Base-by-base conservation (phyloP, 2,797 vertebrate species). In the Bovichtus variegatus region DNA sequence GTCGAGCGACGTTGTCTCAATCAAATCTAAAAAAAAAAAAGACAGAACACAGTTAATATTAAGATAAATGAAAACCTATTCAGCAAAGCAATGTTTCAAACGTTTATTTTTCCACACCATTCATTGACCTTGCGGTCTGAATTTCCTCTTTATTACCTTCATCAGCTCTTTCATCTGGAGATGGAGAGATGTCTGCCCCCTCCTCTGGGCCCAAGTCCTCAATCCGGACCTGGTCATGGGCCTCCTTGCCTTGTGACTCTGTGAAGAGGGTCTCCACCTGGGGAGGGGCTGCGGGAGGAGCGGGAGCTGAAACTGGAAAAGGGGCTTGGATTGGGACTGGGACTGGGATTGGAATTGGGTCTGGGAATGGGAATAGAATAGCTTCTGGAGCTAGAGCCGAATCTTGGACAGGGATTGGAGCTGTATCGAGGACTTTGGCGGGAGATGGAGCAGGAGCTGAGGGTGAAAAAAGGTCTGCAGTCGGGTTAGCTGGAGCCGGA, bases 121-220 rank as follows among this genome's bases (percentile, higher is more conserved):
- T 43, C 27, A 44, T 16, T 46, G 36, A 65, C 49, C 18, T 41
- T 51, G 29, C 2, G 13, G 18, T 63, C 19, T 27, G 44, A 44
- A 44, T 81, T 91, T 92, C 91, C 15, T 50, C 2, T 49, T 50
- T 23, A 38, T 65, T 88, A 96, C 95, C 95, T 67, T 74, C 29
- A 19, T 84, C 66, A 50, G 61, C 11, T 58, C 25, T 66, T 41
- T 80, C 63, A 18, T 87, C 87, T 75, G 81, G 81, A 67, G 77
- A 72, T 60, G 46, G 8, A 47, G 73, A 19, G 66, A 76, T 9
- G 6, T 87, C 71, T 74, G 93, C 71, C 0, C 79, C 73, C 55
- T 90, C 93, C 18, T 87, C 85, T 11, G 91, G 86, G 6, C 92
- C 93, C 67, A 95, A 59, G 60, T 95, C 95, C 70, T 95, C 93